phyloP scores from a whole-genome alignment of 2,797 vertebrate genomes.

The Gallinago nigripennis region DNA sequence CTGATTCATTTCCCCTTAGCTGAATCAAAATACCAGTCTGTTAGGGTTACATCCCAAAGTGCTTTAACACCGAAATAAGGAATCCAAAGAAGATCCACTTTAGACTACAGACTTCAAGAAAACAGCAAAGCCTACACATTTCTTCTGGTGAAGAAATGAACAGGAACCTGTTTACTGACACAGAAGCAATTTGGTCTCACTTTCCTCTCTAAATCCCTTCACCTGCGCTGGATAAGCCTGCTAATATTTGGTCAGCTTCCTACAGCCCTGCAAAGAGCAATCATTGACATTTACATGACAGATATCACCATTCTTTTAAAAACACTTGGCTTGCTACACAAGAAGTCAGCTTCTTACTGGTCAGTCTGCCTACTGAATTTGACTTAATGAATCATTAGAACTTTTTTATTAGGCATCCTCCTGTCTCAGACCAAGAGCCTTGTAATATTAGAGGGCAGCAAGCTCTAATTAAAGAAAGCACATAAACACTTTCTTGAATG shows the following conservation, averaged over 20 bases:
- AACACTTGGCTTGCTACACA: background rate
- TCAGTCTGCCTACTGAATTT: background rate
- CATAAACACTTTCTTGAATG: rapidly evolving
- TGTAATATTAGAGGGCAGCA: background rate
- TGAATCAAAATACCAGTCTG: background rate
- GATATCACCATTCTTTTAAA: rapidly evolving
- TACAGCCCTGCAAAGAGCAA: background rate
- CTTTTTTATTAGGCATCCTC: background rate
- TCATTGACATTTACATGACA: rapidly evolving
- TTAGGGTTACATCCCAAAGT: background rate
- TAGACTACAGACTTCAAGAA: rapidly evolving
- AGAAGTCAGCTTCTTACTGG: background rate
- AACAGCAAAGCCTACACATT: background rate
- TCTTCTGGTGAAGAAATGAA: background rate
- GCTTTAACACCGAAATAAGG: background rate
- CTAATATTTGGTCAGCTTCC: background rate
- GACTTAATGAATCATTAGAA: background rate
- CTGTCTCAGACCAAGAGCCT: background rate
- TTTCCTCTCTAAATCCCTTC: background rate
- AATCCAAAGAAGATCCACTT: background rate
- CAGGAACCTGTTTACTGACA: background rate
- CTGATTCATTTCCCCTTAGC: background rate
- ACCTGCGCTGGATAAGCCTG: background rate
- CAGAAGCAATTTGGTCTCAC: background rate
- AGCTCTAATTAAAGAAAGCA: background rate